phyloP scores from a whole-genome alignment of 2,797 vertebrate species.

The Pachyuromys duprasi region DNA sequence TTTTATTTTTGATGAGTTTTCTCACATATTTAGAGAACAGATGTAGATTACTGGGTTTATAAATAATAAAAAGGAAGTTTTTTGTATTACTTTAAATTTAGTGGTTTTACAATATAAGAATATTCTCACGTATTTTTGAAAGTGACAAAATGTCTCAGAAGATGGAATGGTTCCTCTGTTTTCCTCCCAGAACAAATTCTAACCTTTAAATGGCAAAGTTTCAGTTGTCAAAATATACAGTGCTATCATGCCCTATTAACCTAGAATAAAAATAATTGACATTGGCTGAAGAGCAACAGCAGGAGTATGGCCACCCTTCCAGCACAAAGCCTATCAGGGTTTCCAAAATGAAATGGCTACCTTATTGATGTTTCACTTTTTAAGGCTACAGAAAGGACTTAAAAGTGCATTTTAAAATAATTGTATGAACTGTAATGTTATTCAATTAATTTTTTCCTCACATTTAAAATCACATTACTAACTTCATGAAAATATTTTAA shows the following conservation, averaged over 20 bases:
- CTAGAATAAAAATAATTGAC: conserved; percentile 67
- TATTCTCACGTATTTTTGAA: conserved; percentile 24
- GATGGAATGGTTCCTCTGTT: conserved; percentile 44
- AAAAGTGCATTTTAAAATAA: neutral
- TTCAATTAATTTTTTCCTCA: neutral
- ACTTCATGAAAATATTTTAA: neutral
- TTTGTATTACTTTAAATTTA: neutral
- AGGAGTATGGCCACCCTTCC: neutral
- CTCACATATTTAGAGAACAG: neutral
- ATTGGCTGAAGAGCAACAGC: conserved; percentile 40
- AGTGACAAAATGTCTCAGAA: conserved; percentile 58
- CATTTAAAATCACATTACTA: neutral
- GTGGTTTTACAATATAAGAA: neutral
- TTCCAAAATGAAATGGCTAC: neutral
- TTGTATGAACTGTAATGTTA: neutral
- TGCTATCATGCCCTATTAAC: conserved; percentile 61
- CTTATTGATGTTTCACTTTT: conserved; percentile 7
- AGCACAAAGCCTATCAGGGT: neutral
- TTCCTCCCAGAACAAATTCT: conserved; percentile 56
- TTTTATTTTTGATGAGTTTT: neutral
- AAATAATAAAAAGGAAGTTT: neutral
- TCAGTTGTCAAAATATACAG: conserved; percentile 71
- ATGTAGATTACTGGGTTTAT: neutral
- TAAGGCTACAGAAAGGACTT: neutral
- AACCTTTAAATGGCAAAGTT: conserved; percentile 80